phyloP scores from a whole-genome alignment of 2,113 vertebrate species.

The Peromyscus leucopus region DNA sequence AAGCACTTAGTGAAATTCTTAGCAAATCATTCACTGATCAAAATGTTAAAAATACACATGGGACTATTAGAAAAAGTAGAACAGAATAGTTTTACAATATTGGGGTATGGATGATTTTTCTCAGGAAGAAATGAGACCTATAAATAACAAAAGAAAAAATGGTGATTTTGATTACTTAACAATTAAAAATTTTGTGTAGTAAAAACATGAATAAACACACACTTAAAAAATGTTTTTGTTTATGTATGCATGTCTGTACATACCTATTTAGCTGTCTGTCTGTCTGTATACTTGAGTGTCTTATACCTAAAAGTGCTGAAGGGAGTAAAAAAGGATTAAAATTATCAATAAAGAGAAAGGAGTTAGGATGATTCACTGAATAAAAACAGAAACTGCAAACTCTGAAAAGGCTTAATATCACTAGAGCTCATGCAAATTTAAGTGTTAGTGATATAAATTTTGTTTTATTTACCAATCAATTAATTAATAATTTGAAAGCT shows the following conservation, averaged over 20 bases:
- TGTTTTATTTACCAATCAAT: not conserved
- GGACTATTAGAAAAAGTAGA: not conserved
- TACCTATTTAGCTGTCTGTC: not conserved
- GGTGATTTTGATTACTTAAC: slow-evolving; percentile 14
- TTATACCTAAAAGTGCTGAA: not conserved
- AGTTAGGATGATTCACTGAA: not conserved
- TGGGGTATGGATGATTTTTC: not conserved
- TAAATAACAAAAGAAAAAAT: not conserved
- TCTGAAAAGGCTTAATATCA: slow-evolving; percentile 25
- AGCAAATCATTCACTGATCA: slow-evolving; percentile 22
- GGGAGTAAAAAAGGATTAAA: slow-evolving; percentile 8
- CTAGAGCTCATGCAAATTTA: not conserved
- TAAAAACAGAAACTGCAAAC: not conserved
- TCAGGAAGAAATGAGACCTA: slow-evolving; percentile 25
- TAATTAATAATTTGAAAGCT: not conserved
- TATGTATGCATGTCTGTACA: not conserved
- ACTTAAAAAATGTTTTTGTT: not conserved
- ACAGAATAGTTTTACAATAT: not conserved
- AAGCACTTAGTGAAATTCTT: slow-evolving; percentile 31
- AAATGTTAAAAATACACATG: slow-evolving; percentile 1
- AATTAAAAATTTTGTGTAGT: slow-evolving; percentile 11
- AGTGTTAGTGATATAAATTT: not conserved
- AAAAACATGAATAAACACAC: not conserved
- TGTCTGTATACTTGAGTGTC: not conserved
- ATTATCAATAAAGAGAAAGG: not conserved